Base-by-base conservation (phyloP, 2,113 vertebrate species). In the Zootoca vivipara region DNA sequence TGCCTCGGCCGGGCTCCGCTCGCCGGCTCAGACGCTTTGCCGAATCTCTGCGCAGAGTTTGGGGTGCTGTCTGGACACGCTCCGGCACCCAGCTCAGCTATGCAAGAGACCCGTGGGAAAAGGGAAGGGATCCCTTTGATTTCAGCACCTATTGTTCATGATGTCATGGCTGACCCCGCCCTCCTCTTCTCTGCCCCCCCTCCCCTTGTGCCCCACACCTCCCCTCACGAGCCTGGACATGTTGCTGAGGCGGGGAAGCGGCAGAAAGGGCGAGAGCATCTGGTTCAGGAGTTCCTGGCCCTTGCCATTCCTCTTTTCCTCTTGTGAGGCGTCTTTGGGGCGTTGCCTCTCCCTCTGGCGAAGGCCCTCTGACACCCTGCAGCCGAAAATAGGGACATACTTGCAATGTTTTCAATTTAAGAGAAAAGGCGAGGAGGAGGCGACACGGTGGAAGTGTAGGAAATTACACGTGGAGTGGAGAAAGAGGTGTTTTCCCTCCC, bases 71-170 rank as follows among this genome's bases (percentile, higher is more conserved):
- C 28, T 58, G 28, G 65, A 78, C 85, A 72, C 46, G 88, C 18
- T 30, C 58, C 70, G 28, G 88, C 78, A 46, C 69, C 10, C 56
- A 2, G 38, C 4, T 80, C 67, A 65, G 67, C 88, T 18, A 84
- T 72, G 24, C 77, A 89, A 80, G 94, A 90, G 89, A 89, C 93
- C 46, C 94, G 95, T 96, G 96, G 95, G 96, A 96, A 96, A 90
- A 89, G 89, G 90, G 82, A 2, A 89, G 58, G 24, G 70, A 91
- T 64, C 74, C 70, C 85, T 79, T 90, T 80, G 87, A 84, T 89
- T 91, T 89, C 83, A 75, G 87, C 85, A 70, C 77, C 87, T 89
- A 81, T 84, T 79, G 92, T 92, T 87, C 72, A 82, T 85, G 85
- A 89, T 92, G 92, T 92, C 92, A 85, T 33, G 28, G 35, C 18